Evolutionary conservation across 2,888 invertebrate genomes (phyloP), one percentile per base, ranked within the genome.

Genomic region (Troides helena): DNA sequence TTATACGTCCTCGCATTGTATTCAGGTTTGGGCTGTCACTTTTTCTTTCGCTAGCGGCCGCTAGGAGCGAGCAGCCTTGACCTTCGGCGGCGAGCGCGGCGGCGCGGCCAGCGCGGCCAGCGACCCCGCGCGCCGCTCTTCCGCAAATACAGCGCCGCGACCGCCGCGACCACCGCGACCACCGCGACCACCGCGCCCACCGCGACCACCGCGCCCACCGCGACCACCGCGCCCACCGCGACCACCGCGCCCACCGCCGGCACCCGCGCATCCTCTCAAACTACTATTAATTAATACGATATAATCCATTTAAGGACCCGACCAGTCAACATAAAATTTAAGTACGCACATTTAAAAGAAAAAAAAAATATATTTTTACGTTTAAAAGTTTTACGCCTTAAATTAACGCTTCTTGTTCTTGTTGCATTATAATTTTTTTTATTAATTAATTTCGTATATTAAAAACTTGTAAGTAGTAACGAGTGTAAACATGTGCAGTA

Each of bases 11-110:
- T 77, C 79, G 78, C 84, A 85, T 86, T 88, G 89, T 89, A 88
- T 89, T 90, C 90, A 87, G 89, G 90, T 90, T 91, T 87, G 86
- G 90, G 85, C 85, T 85, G 90, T 90, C 91, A 92, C 92, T 92
- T 92, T 92, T 92, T 92, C 86, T 92, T 92, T 92, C 92, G 86
- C 88, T 88, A 66, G 68, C 68, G 68, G 65, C 72, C 73, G 69
- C 77, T 79, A 77, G 78, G 71, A 72, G 43, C 81, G 81, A 80
- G 73, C 83, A 88, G 88, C 91, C 91, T 92, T 92, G 92, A 92
- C 91, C 92, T 91, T 90, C 88, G 86, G 80, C 82, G 77, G 85
- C 88, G 88, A 85, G 84, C 88, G 87, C 88, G 91, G 86, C 77
- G 21, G 21, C 21, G 80, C 82, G 77, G 85, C 88, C 88, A 85